These are phyloP conservation scores for Ptychochromis oligacanthus DNA, from an alignment of 2,113 vertebrate genomes.

Conservation along the genomic window DNA sequence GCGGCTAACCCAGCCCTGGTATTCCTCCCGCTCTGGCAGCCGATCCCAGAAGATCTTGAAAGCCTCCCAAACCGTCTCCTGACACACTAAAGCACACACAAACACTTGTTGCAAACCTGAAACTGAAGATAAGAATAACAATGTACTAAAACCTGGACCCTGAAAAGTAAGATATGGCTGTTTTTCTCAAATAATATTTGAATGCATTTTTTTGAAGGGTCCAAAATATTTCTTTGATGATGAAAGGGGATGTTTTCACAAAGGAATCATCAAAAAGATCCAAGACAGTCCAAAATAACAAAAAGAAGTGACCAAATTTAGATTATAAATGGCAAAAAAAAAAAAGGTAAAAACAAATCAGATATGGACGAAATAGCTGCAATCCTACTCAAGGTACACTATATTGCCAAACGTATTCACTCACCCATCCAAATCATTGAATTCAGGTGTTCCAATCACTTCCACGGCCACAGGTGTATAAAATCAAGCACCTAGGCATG, in stretches of 20 bases:
- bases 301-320: background rate
- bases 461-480: no score
- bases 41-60: conserved; percentile 97
- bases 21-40: conserved; percentile 87
- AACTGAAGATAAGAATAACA: background rate
- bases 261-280: background rate
- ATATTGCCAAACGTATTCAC: no score
- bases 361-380: background rate
- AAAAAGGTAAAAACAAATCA: no score
- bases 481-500: no score
- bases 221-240: background rate
- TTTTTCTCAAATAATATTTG: background rate
- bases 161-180: background rate
- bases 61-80: conserved; percentile 97
- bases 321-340: background rate
- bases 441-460: no score
- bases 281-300: background rate
- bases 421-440: no score
- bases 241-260: background rate
- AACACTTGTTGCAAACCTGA: background rate
- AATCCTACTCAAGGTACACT: background rate
- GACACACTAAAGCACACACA: conserved; percentile 85
- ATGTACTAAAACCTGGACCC: no score
- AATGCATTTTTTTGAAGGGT: background rate
- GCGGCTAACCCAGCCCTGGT: conserved; percentile 85